phyloP scores from a whole-genome alignment of 2,797 vertebrate genomes.

The Cygnus olor region DNA sequence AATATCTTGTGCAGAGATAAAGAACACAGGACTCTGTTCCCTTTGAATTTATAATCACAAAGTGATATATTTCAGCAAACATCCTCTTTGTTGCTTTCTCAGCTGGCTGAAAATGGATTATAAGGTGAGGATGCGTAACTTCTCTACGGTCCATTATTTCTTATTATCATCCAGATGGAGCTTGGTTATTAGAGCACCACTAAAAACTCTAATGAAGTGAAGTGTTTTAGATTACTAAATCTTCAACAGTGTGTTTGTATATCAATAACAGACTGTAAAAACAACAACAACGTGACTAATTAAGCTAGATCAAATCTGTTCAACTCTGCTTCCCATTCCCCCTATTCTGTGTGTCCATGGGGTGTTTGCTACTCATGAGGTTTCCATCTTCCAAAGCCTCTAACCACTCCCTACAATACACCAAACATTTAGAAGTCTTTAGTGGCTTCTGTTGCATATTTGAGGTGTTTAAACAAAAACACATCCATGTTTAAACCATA shows the following conservation, averaged over 20 bases:
- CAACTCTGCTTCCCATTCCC: neutral
- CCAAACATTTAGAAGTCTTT: neutral
- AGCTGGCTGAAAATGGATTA: constrained; percentile 51
- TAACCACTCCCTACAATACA: neutral
- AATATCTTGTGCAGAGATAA: neutral
- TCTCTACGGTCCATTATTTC: constrained; percentile 36
- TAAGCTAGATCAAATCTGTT: constrained; percentile 42
- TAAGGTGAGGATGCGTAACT: constrained; percentile 34
- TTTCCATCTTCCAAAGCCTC: neutral
- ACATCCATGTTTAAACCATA: neutral
- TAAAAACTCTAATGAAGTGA: constrained; percentile 41
- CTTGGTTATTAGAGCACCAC: neutral
- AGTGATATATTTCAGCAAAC: constrained; percentile 20
- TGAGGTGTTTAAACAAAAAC: neutral
- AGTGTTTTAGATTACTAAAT: constrained; percentile 21
- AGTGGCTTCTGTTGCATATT: neutral
- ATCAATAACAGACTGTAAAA: constrained; percentile 35
- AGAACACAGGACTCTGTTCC: neutral
- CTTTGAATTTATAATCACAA: neutral
- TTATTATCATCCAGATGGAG: constrained; percentile 51
- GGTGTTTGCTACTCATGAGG: neutral
- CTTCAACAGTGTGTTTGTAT: constrained; percentile 27
- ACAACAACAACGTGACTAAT: constrained; percentile 39
- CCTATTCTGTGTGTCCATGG: neutral
- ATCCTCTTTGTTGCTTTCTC: constrained; percentile 1